Evolutionary conservation across 2,113 vertebrate species (phyloP).

Genomic region (Holacanthus passer): DNA sequence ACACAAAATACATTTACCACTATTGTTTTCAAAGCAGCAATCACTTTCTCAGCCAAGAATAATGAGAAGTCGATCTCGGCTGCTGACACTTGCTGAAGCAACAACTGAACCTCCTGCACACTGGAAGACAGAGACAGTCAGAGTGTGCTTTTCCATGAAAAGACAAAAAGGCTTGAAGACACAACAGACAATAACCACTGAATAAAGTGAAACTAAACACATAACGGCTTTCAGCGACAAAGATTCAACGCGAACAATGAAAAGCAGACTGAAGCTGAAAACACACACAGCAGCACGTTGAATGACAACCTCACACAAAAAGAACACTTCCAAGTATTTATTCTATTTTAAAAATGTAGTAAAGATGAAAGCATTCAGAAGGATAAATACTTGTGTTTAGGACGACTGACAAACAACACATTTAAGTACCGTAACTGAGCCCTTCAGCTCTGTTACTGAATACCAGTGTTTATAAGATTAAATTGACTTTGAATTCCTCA

Average conservation of each 20-base stretch:
- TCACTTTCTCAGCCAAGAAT: neutral
- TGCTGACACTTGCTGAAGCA: neutral
- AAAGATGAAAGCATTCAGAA: neutral
- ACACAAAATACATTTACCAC: neutral
- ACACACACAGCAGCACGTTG: neutral
- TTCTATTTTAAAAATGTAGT: neutral
- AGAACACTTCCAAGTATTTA: neutral
- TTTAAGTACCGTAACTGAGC: neutral
- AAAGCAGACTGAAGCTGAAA: neutral
- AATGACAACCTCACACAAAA: neutral
- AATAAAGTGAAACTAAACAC: neutral
- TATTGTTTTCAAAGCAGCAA: slow-evolving; percentile 1
- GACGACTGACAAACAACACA: neutral
- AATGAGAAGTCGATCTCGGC: slow-evolving; percentile 15
- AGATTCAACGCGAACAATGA: neutral
- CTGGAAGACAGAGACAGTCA: neutral
- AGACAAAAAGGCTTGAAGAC: neutral
- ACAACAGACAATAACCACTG: neutral
- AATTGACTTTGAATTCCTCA: neutral
- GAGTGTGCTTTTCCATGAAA: neutral
- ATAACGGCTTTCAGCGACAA: neutral
- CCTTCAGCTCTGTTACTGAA: neutral
- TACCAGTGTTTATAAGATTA: neutral
- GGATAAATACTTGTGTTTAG: neutral
- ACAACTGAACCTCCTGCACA: slow-evolving; percentile 15